phyloP scores from a whole-genome alignment of 2,113 vertebrate species.

The Pungitius pungitius region DNA sequence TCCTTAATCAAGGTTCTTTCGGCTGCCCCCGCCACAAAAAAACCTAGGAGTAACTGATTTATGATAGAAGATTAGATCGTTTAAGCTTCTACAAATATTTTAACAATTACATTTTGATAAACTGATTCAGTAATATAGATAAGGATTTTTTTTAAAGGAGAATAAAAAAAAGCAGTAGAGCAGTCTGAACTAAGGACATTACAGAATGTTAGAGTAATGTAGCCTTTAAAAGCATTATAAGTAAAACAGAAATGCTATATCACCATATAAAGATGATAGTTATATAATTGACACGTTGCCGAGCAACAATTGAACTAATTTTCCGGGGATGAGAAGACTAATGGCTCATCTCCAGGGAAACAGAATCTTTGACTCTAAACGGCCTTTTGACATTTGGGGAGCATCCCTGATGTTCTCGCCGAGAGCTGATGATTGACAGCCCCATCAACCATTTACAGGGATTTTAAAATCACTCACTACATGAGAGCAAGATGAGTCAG shows the following conservation, averaged over 20 bases:
- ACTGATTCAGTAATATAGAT: neutral
- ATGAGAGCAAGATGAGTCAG: conserved; percentile 10
- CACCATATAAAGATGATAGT: neutral
- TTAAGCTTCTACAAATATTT: neutral
- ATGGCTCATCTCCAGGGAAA: conserved; percentile 7
- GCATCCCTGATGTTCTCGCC: neutral
- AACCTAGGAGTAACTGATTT: no score
- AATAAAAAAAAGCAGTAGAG: neutral
- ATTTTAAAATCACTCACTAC: conserved; percentile 29
- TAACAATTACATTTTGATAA: neutral
- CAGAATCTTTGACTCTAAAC: neutral
- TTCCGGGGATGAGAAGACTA: neutral
- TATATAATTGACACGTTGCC: neutral
- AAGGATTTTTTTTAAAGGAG: neutral
- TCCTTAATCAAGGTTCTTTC: neutral
- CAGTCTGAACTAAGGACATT: neutral
- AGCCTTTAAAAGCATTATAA: neutral
- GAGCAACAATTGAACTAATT: neutral
- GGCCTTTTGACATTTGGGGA: no score
- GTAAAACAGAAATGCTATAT: neutral
- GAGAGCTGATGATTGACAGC: conserved; percentile 30
- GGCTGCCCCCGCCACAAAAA: neutral
- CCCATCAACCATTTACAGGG: conserved; percentile 19
- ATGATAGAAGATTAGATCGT: neutral
- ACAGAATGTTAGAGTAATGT: neutral